Evolutionary conservation across 1,140 invertebrate genomes (phyloP).

Genomic region (Chrysopa pallens): DNA sequence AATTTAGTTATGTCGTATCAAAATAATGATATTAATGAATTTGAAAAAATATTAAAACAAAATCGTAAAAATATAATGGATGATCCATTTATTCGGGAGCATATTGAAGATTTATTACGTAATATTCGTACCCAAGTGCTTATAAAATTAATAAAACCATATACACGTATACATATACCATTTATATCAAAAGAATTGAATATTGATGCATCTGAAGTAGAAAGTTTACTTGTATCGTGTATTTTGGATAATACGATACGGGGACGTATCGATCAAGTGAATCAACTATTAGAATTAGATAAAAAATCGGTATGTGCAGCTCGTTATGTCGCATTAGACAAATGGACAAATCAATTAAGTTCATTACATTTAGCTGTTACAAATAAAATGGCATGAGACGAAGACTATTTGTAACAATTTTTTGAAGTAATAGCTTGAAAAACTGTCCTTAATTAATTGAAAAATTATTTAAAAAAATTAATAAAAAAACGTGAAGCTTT

Average conservation of each 20-base stretch:
- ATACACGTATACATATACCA: slow-evolving; percentile 94
- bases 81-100: slow-evolving; percentile 97
- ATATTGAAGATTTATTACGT: slow-evolving; percentile 93
- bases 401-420: too few species aligned
- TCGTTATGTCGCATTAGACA: slow-evolving; percentile 78
- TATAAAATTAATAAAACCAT: slow-evolving; percentile 94
- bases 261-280: slow-evolving; percentile 92
- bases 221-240: slow-evolving; percentile 94
- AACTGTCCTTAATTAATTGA: too few species aligned
- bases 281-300: slow-evolving; percentile 83
- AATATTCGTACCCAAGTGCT: slow-evolving; percentile 98
- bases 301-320: slow-evolving; percentile 64
- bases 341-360: slow-evolving; percentile 85
- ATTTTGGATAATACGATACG: slow-evolving; percentile 96
- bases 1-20: slow-evolving; percentile 97
- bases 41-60: slow-evolving; percentile 90
- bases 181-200: slow-evolving; percentile 97
- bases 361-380: slow-evolving; percentile 77
- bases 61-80: slow-evolving; percentile 97
- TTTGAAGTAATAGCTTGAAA: too few species aligned
- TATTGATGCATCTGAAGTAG: slow-evolving; percentile 90
- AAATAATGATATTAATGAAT: slow-evolving; percentile 98
- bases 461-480: too few species aligned
- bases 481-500: too few species aligned
- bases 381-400: slow-evolving; percentile 54